phyloP scores from a whole-genome alignment of 2,888 invertebrate species.

The Pammene aurita region DNA sequence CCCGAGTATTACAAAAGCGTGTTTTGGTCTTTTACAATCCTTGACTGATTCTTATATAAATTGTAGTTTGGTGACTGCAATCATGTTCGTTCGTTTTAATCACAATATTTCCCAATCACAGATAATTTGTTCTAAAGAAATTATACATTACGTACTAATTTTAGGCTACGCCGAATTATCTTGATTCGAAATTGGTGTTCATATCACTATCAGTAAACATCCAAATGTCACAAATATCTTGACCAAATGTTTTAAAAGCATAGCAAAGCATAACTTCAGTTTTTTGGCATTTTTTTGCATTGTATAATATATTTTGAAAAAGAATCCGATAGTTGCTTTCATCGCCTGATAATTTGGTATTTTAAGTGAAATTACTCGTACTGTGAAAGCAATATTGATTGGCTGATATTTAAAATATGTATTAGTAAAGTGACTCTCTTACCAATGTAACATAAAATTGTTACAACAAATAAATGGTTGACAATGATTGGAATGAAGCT shows the following conservation, averaged over 20 bases:
- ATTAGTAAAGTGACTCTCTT: slow-evolving; percentile 11
- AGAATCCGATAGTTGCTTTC: not conserved
- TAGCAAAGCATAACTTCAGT: too few species aligned
- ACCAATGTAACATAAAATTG: not conserved
- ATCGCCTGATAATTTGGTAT: not conserved
- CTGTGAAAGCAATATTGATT: not conserved
- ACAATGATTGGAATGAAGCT: slow-evolving; percentile 10
- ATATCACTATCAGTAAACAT: slow-evolving; percentile 43
- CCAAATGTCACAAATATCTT: slow-evolving; percentile 44
- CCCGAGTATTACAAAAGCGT: slow-evolving; percentile 7
- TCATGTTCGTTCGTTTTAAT: slow-evolving; percentile 24
- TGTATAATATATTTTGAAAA: too few species aligned
- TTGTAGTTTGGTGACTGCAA: slow-evolving; percentile 21
- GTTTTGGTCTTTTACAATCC: slow-evolving; percentile 29
- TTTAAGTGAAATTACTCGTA: not conserved
- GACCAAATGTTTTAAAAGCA: slow-evolving; percentile 7
- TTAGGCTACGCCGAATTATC: slow-evolving; percentile 40
- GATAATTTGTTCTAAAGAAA: slow-evolving; percentile 39
- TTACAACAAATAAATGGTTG: not conserved
- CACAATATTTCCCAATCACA: slow-evolving; percentile 30
- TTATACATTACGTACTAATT: slow-evolving; percentile 38
- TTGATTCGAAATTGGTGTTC: slow-evolving; percentile 43
- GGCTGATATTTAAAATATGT: not conserved
- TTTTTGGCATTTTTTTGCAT: too few species aligned
- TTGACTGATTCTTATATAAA: slow-evolving; percentile 25